These are phyloP conservation scores for Stictonetta naevosa DNA, from an alignment of 2,113 vertebrate species.

Conservation along the genomic window DNA sequence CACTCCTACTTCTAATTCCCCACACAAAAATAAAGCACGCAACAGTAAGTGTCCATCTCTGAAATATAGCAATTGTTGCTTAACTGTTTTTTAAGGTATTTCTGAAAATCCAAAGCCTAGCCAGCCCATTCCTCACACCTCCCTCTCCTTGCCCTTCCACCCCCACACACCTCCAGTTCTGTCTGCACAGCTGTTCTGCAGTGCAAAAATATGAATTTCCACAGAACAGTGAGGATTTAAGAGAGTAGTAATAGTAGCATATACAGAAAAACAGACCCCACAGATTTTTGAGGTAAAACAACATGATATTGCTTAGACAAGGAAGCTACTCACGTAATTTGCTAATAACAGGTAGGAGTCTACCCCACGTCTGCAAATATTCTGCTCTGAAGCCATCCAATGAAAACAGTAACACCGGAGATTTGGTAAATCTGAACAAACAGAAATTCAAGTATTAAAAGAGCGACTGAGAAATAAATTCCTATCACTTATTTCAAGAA, in stretches of 20 bases:
- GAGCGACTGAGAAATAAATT: conserved; percentile 12
- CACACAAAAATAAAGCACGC: not conserved
- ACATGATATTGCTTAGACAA: not conserved
- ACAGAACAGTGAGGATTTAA: not conserved
- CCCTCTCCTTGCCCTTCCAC: not conserved
- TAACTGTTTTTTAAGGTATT: not conserved
- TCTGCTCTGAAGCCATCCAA: conserved; percentile 94
- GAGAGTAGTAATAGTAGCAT: not conserved
- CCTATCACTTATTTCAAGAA: not conserved
- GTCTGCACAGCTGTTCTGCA: not conserved
- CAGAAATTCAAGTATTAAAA: conserved; percentile 54
- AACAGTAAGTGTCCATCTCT: not conserved
- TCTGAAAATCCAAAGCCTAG: not conserved
- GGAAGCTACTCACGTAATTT: conserved; percentile 89
- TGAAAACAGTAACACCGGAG: conserved; percentile 92
- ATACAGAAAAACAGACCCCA: not conserved
- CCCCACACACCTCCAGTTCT: not conserved
- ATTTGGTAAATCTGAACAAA: conserved; percentile 84
- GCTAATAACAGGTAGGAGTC: conserved; percentile 87
- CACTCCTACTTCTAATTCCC: not conserved
- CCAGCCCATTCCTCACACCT: not conserved
- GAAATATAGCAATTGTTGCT: not conserved
- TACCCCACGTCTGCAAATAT: conserved; percentile 87
- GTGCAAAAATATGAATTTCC: not conserved
- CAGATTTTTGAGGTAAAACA: not conserved